Percentiles rank a stretch among this genome's conserved stretches.
Evolutionary conservation across 2,797 vertebrate genomes (phyloP).

Genomic region (Hemitrygon akajei): DNA sequence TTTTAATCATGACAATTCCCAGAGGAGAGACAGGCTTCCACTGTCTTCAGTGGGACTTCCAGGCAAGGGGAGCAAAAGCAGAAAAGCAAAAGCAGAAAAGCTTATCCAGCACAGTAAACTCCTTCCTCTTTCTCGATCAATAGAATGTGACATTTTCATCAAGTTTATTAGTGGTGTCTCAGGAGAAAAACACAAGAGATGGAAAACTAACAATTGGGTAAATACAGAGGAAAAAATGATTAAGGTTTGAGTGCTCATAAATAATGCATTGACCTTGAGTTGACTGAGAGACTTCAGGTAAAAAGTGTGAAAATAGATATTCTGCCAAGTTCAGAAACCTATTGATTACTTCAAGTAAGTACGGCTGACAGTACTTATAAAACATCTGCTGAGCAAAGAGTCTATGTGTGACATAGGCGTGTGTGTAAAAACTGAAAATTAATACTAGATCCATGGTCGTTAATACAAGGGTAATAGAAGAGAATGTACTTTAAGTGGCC

Average conservation of each 20-base stretch:
- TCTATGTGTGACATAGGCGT: not conserved
- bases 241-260: not conserved
- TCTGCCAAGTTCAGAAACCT: not conserved
- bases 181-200: not conserved
- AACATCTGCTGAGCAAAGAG: not conserved
- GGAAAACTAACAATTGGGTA: not conserved
- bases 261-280: slow-evolving; percentile 23
- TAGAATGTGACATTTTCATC: slow-evolving; percentile 17
- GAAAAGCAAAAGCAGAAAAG: too few relatives aligned
- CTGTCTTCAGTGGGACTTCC: too few relatives aligned
- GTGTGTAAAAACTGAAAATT: not conserved
- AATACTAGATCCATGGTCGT: not conserved
- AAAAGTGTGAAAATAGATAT: slow-evolving; percentile 5
- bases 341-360: not conserved
- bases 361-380: not conserved
- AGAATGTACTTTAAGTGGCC: not conserved
- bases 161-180: not conserved
- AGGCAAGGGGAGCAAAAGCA: not conserved
- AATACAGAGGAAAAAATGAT: slow-evolving; percentile 12
- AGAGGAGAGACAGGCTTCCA: not conserved
- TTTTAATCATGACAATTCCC: not conserved
- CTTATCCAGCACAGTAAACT: not conserved
- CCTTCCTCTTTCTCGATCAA: not conserved
- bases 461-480: not conserved
- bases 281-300: not conserved